Percentiles rank a stretch among this genome's conserved stretches.
These are phyloP conservation scores for Nesospiza acunhae DNA, from an alignment of 2,113 vertebrate genomes.

Conservation along the genomic window DNA sequence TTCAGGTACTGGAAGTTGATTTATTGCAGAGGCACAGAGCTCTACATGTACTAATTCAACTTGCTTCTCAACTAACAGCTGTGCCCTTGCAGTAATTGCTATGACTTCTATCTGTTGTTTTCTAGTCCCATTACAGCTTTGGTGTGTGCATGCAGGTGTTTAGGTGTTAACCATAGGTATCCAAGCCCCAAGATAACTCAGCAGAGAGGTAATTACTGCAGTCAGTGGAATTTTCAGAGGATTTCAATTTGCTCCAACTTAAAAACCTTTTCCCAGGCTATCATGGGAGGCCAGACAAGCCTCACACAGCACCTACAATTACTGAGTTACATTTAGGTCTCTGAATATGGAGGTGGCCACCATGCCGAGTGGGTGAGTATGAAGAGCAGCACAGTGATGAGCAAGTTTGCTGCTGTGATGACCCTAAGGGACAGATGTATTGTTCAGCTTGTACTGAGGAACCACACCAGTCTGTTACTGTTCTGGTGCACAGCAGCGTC, in stretches of 20 bases:
- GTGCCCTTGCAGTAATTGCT: conserved; percentile 30
- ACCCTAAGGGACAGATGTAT: background rate
- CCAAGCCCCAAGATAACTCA: background rate
- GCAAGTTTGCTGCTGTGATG: background rate
- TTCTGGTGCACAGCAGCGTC: background rate
- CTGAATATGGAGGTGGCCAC: background rate
- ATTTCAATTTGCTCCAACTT: background rate
- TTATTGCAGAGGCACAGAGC: background rate
- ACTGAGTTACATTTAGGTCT: background rate
- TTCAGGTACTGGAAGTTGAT: background rate
- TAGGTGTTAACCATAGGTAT: background rate
- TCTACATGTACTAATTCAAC: background rate
- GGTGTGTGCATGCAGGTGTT: background rate
- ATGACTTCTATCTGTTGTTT: background rate
- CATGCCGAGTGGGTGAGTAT: background rate
- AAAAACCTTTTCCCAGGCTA: background rate
- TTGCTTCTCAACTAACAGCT: conserved; percentile 7
- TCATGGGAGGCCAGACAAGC: background rate
- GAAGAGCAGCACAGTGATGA: background rate
- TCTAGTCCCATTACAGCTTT: background rate
- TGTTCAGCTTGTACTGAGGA: background rate
- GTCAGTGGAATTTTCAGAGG: background rate
- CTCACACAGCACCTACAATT: background rate
- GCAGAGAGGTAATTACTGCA: background rate
- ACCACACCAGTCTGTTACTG: background rate